Evolutionary conservation across 2,797 vertebrate species (phyloP), one percentile per base, ranked within the genome.

Genomic region (Hyperoplus immaculatus): DNA sequence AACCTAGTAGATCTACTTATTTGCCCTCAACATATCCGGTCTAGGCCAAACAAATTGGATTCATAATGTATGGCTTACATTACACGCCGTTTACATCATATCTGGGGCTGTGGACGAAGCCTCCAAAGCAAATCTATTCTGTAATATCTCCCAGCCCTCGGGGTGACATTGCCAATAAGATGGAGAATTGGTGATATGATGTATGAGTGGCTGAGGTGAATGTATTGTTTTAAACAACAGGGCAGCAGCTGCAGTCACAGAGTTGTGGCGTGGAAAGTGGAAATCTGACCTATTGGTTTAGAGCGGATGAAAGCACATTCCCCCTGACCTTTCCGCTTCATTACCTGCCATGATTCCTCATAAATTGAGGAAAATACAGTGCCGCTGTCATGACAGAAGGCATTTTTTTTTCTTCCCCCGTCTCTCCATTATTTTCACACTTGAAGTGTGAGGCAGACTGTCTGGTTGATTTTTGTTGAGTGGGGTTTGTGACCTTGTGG

Each of bases 191-290:
- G 70, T 82, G 86, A 91, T 90, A 11, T 89, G 89, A 93, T 87
- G 91, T 90, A 62, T 88, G 91, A 89, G 78, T 84, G 88, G 81
- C 80, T 55, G 47, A 75, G 88, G 87, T 87, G 84, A 91, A 87
- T 77, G 90, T 88, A 87, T 89, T 91, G 89, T 91, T 92, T 92
- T 91, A 89, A 89, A 71, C 83, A 71, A 75, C 76, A 86, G 88
- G 91, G 88, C 92, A 90, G 10, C 93, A 94, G 92, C 83, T 93
- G 93, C 89, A 77, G 91, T 87, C 88, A 83, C 89, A 84, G 89
- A 79, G 82, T 86, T 62, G 80, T 87, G 83, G 86, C 42, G 74
- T 92, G 88, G 89, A 92, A 92, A 93, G 88, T 91, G 89, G 90
- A 84, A 92, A 90, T 82, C 53, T 89, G 86, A 90, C 92, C 91